phyloP scores from a whole-genome alignment of 2,113 vertebrate species.

The Coregonus clupeaformis region DNA sequence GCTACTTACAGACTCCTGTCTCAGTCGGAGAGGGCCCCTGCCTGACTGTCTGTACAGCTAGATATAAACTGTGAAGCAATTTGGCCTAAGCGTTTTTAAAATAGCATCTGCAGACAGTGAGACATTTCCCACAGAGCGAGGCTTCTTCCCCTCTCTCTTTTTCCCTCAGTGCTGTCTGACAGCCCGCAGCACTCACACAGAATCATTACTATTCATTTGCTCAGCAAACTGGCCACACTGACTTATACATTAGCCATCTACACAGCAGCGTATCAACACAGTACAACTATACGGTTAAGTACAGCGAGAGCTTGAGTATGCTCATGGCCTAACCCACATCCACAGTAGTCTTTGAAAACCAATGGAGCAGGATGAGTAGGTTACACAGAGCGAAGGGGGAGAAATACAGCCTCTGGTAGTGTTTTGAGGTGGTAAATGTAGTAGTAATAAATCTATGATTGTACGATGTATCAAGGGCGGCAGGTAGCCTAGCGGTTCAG shows the following conservation, averaged over 20 bases:
- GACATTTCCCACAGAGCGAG: conserved; percentile 30
- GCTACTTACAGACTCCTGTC: background rate
- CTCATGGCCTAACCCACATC: conserved; percentile 39
- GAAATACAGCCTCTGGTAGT: conserved; percentile 16
- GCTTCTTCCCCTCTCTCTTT: background rate
- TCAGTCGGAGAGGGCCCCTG: background rate
- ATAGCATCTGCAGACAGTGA: conserved; percentile 16
- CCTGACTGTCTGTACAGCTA: conserved; percentile 37
- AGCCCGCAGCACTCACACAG: conserved; percentile 62
- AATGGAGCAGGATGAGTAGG: too few species aligned
- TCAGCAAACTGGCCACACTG: conserved; percentile 64
- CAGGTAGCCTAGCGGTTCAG: too few species aligned
- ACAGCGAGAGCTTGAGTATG: conserved; percentile 24
- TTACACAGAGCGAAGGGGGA: conserved; percentile 31
- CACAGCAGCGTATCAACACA: conserved; percentile 57
- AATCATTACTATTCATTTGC: conserved; percentile 74
- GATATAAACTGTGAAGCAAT: conserved; percentile 30
- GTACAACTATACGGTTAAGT: conserved; percentile 12
- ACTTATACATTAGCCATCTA: conserved; percentile 62
- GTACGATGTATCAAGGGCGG: too few species aligned
- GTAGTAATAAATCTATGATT: background rate
- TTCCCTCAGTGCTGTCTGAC: conserved; percentile 29
- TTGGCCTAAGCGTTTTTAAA: conserved; percentile 24
- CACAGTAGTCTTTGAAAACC: too few species aligned
- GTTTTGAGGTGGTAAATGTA: conserved; percentile 33